These are phyloP conservation scores for Xylota sylvarum DNA, from an alignment of 2,888 invertebrate genomes.

Conservation along the genomic window DNA sequence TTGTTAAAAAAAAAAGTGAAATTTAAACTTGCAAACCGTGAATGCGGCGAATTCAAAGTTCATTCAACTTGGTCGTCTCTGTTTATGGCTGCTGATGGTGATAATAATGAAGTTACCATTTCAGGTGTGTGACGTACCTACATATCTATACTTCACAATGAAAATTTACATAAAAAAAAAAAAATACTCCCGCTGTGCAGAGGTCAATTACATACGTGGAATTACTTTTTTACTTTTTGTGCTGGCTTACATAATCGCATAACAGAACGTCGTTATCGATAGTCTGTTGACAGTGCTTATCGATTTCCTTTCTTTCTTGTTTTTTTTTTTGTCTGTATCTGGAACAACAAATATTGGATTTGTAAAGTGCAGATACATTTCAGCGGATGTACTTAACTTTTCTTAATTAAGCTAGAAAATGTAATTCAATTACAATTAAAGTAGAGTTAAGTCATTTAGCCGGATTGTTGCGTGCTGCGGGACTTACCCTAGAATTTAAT, in stretches of 20 bases:
- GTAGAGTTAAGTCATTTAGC: neutral
- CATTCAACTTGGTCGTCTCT: conserved; percentile 27
- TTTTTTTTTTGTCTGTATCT: neutral
- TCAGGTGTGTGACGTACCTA: conserved; percentile 7
- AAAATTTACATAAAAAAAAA: neutral
- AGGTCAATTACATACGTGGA: conserved; percentile 10
- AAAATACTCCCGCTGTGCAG: neutral
- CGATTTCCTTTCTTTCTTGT: conserved; percentile 20
- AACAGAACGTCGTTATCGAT: neutral
- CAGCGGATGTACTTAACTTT: neutral
- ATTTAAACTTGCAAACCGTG: conserved; percentile 5
- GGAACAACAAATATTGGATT: neutral
- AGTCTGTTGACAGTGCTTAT: conserved; percentile 22
- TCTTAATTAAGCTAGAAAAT: neutral
- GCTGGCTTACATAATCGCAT: neutral
- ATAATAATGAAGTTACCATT: conserved; percentile 5
- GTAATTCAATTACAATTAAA: conserved; percentile 8
- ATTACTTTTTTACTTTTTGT: neutral
- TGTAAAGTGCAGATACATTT: neutral
- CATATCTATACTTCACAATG: neutral
- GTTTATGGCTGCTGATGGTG: conserved; percentile 13
- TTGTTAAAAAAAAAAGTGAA: conserved; percentile 35
- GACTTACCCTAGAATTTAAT: conserved; percentile 15
- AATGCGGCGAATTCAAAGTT: conserved; percentile 31
- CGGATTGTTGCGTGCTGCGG: conserved; percentile 6